Conservation (phyloP, 2,797 vertebrate species). For the Buphagus erythrorhynchus region DNA sequence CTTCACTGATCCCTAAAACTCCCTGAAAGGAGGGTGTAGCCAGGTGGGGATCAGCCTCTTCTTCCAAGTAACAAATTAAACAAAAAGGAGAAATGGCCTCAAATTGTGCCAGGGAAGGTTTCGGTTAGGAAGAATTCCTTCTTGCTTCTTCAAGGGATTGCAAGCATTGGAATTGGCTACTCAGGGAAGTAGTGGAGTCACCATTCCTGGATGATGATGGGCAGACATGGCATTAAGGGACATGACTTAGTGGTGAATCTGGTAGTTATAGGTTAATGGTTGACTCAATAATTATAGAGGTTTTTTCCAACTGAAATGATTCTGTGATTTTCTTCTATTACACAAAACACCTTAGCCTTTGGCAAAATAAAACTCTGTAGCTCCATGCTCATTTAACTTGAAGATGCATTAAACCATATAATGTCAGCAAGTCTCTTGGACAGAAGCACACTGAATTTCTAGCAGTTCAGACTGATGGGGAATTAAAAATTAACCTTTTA, state of each 20-base stretch:
- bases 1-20: neutral
- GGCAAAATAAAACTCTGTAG: neutral
- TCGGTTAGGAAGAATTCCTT: neutral
- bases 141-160: neutral
- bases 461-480: slow-evolving; percentile 22
- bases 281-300: neutral
- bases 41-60: neutral
- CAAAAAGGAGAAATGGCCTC: neutral
- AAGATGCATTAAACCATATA: neutral
- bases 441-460: slow-evolving; percentile 44
- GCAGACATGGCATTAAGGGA: neutral
- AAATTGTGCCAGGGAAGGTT: neutral
- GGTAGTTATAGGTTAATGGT: neutral
- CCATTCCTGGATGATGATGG: neutral
- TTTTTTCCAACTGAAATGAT: neutral
- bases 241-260: too few species aligned
- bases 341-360: neutral
- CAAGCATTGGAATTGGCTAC: neutral
- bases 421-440: slow-evolving; percentile 27
- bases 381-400: neutral
- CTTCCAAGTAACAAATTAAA: neutral
- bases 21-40: neutral
- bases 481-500: slow-evolving; percentile 66
- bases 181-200: neutral
- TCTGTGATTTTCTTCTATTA: neutral